phyloP scores from a whole-genome alignment of 2,113 vertebrate genomes.

The Gadus chalcogrammus region DNA sequence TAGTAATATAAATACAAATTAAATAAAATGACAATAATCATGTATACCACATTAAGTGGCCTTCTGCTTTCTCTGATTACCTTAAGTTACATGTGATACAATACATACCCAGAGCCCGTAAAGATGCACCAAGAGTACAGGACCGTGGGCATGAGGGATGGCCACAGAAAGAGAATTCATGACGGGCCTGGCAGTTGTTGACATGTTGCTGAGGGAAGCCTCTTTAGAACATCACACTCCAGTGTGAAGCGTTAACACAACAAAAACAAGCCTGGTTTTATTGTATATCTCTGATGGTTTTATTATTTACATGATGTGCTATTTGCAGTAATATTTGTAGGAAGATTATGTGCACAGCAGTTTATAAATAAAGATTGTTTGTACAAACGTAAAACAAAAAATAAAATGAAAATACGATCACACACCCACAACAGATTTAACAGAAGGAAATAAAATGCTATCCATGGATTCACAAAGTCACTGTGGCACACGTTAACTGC shows the following conservation, averaged over 20 bases:
- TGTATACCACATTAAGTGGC: too few species aligned
- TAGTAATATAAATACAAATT: too few species aligned
- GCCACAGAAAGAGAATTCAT: too few species aligned
- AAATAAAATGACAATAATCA: too few species aligned
- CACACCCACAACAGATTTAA: slow-evolving; percentile 41
- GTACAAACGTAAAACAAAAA: slow-evolving; percentile 89
- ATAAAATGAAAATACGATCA: slow-evolving; percentile 34
- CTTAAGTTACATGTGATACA: too few species aligned
- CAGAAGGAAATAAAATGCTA: neutral
- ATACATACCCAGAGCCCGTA: too few species aligned
- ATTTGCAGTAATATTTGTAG: slow-evolving; percentile 83
- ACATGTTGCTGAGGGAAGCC: too few species aligned
- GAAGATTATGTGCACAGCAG: slow-evolving; percentile 83
- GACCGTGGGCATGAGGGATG: too few species aligned
- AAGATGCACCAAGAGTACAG: too few species aligned
- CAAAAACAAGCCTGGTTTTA: neutral
- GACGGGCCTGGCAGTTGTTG: too few species aligned
- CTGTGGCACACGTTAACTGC: slow-evolving; percentile 28
- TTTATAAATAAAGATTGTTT: slow-evolving; percentile 96
- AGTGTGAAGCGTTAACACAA: neutral
- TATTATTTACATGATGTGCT: slow-evolving; percentile 99
- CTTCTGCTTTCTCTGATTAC: too few species aligned
- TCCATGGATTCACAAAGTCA: slow-evolving; percentile 21
- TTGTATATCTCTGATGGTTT: slow-evolving; percentile 86
- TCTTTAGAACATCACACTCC: too few species aligned